Evolutionary conservation across 2,888 invertebrate genomes (phyloP), one percentile per base, ranked within the genome.

Genomic region (Eledona agricola): DNA sequence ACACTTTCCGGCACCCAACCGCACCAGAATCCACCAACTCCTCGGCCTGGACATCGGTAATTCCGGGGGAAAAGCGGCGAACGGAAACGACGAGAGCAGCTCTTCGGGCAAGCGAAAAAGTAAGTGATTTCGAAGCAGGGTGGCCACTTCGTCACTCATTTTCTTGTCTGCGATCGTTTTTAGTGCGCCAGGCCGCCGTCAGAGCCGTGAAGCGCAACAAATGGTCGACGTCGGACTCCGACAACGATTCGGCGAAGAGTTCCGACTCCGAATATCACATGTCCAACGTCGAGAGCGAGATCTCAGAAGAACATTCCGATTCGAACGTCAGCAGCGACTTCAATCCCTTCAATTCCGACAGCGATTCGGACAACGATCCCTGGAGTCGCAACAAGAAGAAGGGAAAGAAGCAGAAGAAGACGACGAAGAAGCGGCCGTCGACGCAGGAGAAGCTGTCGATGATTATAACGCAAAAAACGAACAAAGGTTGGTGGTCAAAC

Each of bases 1-100:
- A 73, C 97, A 99, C 78, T 99, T 99, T 73, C 99, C 99, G 0
- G 96, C 96, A 0, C 96, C 96, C 2, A 93, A 96, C 78, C 81
- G 94, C 37, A 74, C 66, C 51, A 55, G 76, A 26, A 76, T 77
- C 29, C 72, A 75, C 25, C 63, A 73, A 45, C 54, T 77, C 9
- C 58, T 77, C 28, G 77, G 89, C 0, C 70, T 88, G 4, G 85
- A 87, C 63, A 73, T 78, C 6, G 75, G 73, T 22, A 12, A 13
- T 15, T 19, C 26, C 7, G 55, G 61, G 1, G 62, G 71, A 43
- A 59, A 64, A 6, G 67, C 71, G 4, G 32, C 51, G n/a, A 67
- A 67, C 17, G 70, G 69, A 28, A 61, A 65, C 26, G 71, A 74
- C 31, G 72, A 71, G 52, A 72, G 69, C 2, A 65, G 65, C 51